Base-by-base conservation (phyloP, 92 coral and sea anemone genomes). In the Porites cylindrica region DNA sequence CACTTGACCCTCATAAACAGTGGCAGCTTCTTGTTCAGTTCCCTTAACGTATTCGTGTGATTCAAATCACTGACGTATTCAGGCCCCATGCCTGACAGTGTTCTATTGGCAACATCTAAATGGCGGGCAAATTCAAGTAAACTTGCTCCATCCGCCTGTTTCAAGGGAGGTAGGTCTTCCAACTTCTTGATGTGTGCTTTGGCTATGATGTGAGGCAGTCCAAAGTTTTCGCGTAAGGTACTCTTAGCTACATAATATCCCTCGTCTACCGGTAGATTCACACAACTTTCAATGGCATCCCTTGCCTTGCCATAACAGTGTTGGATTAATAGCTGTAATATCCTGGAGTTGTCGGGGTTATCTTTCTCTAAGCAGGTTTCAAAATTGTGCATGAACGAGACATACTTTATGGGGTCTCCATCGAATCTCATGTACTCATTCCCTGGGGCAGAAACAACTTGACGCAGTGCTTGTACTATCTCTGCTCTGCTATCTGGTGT, bases 271-370 rank as follows among this genome's bases (percentile, higher is more conserved):
- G 95, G 95, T 67, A 94, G 75, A 50, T 94, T 92, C 70, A 88
- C 93, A 67, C 97, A 91, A 10, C 93, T 89, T 61, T 94, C 94
- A 20, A 92, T 90, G 0, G 98, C 91, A n/a, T 90, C 95, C 4
- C 81, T 62, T 5, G 94, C 95, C 69, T 94, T 92, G 12, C 93
- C 98, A 6, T 56, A 29, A 75, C 95, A 92, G 78, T 87, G 95
- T 52, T 92, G 94, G 6, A 93, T 93, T 47, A 94, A 72, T 1
- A 89, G 79, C 78, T 87, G 89, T 23, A 94, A 70, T 18, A 78
- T 89, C 50, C 71, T 78, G 1, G 85, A 67, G 16, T 63, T 82
- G 1, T 86, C 91, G 6, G 76, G 77, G 32, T 66, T 90, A 71
- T 88, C 84, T 58, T 77, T 88, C 81, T 50, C 72, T 19, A 70